These are phyloP conservation scores for Coluber constrictor DNA, from an alignment of 2,797 vertebrate genomes.

Conservation along the genomic window DNA sequence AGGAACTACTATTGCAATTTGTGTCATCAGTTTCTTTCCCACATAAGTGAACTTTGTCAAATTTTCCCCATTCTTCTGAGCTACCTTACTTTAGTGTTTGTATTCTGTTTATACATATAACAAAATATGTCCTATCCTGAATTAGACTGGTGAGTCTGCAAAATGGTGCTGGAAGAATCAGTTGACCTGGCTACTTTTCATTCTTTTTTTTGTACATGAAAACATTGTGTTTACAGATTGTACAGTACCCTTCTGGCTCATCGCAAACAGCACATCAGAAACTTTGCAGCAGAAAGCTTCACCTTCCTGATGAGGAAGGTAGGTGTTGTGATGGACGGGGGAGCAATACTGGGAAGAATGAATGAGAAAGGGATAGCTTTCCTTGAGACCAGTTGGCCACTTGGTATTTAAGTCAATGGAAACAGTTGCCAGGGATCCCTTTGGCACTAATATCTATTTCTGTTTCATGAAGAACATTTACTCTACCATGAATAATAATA, in stretches of 20 bases:
- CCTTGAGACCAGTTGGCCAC: background rate
- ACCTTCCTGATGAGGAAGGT: slow-evolving; percentile 98
- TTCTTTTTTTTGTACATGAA: background rate
- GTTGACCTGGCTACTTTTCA: background rate
- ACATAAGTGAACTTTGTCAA: background rate
- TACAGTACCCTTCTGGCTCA: slow-evolving; percentile 92
- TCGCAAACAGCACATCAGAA: slow-evolving; percentile 92
- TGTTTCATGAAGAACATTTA: background rate
- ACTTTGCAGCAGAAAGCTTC: slow-evolving; percentile 97
- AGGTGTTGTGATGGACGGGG: slow-evolving; percentile 28
- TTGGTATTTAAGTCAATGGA: background rate
- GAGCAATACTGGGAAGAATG: background rate
- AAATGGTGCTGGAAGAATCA: background rate
- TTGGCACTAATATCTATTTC: background rate
- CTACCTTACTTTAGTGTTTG: background rate
- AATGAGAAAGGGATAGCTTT: background rate
- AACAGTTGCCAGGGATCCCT: background rate
- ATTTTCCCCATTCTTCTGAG: background rate
- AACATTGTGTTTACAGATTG: slow-evolving; percentile 73
- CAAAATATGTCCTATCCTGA: background rate
- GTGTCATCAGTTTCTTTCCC: background rate
- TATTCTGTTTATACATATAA: background rate
- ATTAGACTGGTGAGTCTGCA: background rate
- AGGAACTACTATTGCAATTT: background rate
- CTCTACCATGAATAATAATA: background rate